phyloP scores from a whole-genome alignment of 2,113 vertebrate genomes.

The Tupaia chinensis region DNA sequence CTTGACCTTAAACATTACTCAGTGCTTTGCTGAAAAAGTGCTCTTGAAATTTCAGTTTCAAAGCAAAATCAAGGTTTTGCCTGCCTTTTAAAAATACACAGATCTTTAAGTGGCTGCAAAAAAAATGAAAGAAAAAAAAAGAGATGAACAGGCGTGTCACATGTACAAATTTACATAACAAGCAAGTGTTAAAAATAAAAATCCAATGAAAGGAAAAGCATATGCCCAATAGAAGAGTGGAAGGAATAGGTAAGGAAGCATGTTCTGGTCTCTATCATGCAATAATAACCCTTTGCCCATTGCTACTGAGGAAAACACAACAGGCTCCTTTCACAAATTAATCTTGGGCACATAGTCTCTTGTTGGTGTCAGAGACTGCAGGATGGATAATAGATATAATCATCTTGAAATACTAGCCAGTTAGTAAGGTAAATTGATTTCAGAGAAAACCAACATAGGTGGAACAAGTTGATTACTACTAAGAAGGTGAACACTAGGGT shows the following conservation, averaged over 20 bases:
- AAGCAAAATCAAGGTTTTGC: conserved; percentile 30
- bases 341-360: background rate
- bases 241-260: background rate
- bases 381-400: background rate
- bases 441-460: background rate
- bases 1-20: background rate
- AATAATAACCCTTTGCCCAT: background rate
- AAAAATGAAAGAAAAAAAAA: background rate
- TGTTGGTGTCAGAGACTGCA: background rate
- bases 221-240: background rate
- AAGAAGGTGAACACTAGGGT: background rate
- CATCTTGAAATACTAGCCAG: background rate
- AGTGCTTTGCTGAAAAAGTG: background rate
- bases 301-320: background rate
- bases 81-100: conserved; percentile 8
- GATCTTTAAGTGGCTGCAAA: background rate
- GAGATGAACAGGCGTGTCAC: background rate
- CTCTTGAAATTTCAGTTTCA: background rate
- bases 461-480: background rate
- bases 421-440: background rate
- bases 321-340: background rate
- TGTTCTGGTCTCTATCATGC: background rate
- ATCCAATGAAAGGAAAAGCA: background rate
- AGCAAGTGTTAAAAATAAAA: background rate
- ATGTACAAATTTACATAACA: background rate